phyloP scores from a whole-genome alignment of 1,140 invertebrate species.

The Drosophila sp. region DNA sequence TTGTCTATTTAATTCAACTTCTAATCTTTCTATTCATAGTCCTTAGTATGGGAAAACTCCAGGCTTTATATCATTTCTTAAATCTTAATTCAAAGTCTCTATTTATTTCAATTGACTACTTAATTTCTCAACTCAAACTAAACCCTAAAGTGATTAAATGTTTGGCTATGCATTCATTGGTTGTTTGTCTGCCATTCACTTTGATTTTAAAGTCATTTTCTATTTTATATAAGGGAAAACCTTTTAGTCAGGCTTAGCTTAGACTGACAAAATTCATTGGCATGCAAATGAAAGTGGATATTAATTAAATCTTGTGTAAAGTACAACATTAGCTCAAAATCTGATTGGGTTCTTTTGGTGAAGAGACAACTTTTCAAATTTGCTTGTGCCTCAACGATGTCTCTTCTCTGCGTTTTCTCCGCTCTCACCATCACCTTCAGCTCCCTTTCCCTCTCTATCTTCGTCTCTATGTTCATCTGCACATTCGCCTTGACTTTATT shows the following conservation, averaged over 20 bases:
- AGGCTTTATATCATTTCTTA: too few relatives aligned
- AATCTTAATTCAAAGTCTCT: too few relatives aligned
- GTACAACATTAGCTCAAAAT: slow-evolving; percentile 29
- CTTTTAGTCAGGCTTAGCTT: slow-evolving; percentile 9
- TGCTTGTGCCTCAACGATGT: slow-evolving; percentile 11
- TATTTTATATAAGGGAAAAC: slow-evolving; percentile 6
- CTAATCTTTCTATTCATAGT: too few relatives aligned
- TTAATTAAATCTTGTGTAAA: slow-evolving; percentile 45
- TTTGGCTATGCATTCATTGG: too few relatives aligned
- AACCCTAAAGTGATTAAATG: too few relatives aligned
- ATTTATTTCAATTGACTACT: too few relatives aligned
- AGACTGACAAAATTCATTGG: slow-evolving; percentile 23
- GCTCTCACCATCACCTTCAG: not conserved
- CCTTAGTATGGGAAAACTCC: too few relatives aligned
- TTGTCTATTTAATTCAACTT: too few relatives aligned
- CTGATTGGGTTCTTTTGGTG: slow-evolving; percentile 21
- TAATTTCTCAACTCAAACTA: too few relatives aligned
- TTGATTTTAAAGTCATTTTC: slow-evolving; percentile 4
- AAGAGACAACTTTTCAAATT: slow-evolving; percentile 43
- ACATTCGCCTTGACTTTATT: not conserved
- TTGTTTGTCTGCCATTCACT: not conserved
- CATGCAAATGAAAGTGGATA: slow-evolving; percentile 38
- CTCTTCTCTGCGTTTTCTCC: not conserved
- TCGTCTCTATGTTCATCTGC: too few relatives aligned
- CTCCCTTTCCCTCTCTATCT: too few relatives aligned